Conservation (phyloP, 2,113 vertebrate genomes). For the Hystrix cristata region DNA sequence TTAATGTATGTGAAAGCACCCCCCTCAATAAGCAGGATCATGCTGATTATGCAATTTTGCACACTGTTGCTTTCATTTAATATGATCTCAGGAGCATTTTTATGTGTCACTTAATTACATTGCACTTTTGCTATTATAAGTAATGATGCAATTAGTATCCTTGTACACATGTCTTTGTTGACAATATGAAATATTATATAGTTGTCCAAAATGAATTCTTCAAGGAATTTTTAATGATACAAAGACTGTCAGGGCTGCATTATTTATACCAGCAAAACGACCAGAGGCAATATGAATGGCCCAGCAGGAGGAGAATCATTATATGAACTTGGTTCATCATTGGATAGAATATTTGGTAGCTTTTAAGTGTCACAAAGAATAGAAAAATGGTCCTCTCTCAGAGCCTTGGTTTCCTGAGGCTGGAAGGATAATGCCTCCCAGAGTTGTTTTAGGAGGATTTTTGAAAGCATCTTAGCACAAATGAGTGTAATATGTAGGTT, state of each 20-base stretch:
- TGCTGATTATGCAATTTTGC: constrained; percentile 17
- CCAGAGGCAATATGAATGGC: background rate
- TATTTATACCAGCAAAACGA: constrained; percentile 19
- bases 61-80: constrained; percentile 5
- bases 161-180: constrained; percentile 67
- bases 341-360: background rate
- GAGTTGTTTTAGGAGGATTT: background rate
- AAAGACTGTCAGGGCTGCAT: background rate
- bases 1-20: no score
- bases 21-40: background rate
- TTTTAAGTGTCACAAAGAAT: background rate
- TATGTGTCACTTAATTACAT: constrained; percentile 73
- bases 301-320: background rate
- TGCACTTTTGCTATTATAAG: constrained; percentile 72
- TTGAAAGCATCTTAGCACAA: background rate
- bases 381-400: background rate
- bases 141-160: constrained; percentile 72
- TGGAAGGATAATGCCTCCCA: background rate
- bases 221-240: constrained; percentile 59
- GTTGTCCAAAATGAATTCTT: constrained; percentile 74
- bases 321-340: background rate
- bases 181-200: constrained; percentile 79
- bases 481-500: background rate
- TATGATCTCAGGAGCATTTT: constrained; percentile 55
- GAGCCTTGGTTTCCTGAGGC: constrained; percentile 11